phyloP scores from a whole-genome alignment of 2,888 invertebrate species.

The Liposcelis brunnea region DNA sequence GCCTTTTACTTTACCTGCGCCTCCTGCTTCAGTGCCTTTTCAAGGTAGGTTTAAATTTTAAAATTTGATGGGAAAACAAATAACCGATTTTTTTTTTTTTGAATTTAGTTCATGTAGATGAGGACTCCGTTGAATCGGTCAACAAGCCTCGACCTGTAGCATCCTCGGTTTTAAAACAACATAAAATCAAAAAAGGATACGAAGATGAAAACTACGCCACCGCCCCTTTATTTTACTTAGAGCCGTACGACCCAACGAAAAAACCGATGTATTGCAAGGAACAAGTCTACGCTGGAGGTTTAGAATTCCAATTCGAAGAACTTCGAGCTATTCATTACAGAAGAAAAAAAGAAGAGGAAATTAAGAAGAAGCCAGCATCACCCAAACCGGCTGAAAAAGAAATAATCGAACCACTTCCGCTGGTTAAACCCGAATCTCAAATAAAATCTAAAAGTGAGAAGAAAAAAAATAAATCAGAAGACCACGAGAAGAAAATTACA shows the following conservation, averaged over 20 bases:
- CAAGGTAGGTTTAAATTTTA: constrained; percentile 25
- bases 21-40: constrained; percentile 27
- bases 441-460: background rate
- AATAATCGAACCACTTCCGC: too few relatives aligned
- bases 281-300: constrained; percentile 36
- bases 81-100: constrained; percentile 14
- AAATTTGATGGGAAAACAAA: constrained; percentile 3
- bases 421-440: too few relatives aligned
- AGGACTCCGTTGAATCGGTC: constrained; percentile 22
- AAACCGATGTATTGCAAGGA: constrained; percentile 51
- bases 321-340: constrained; percentile 23
- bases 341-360: constrained; percentile 12
- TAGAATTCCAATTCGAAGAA: constrained; percentile 33
- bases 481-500: constrained; percentile 17
- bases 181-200: constrained; percentile 25
- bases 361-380: background rate
- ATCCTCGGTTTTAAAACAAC: constrained; percentile 20
- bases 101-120: constrained; percentile 44
- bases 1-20: constrained; percentile 13
- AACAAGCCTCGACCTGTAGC: constrained; percentile 23
- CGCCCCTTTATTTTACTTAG: constrained; percentile 37
- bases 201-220: constrained; percentile 29
- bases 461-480: constrained; percentile 11
- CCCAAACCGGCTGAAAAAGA: too few relatives aligned
- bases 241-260: constrained; percentile 40